Percentiles rank a stretch among this genome's conserved stretches.
These are phyloP conservation scores for Drosophila serrata DNA, from an alignment of 1,140 invertebrate genomes.

Conservation along the genomic window DNA sequence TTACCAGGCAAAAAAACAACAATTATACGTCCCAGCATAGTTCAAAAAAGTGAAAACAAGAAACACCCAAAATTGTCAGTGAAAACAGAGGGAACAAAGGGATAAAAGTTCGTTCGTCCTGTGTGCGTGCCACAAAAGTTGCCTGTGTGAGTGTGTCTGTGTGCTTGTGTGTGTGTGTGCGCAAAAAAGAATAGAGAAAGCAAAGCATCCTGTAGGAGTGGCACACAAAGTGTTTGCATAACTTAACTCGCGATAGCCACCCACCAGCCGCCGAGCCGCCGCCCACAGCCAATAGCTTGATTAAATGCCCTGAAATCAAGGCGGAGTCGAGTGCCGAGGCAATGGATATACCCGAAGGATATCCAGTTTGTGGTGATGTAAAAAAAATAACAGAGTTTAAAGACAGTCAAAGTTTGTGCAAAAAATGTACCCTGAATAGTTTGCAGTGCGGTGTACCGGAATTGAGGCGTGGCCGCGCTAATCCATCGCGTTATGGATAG, in stretches of 20 bases:
- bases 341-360: constrained; percentile 27
- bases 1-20: constrained; percentile 2
- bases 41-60: constrained; percentile 11
- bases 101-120: constrained; percentile 55
- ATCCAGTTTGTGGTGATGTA: constrained; percentile 27
- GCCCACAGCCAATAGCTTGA: constrained; percentile 54
- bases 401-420: neutral
- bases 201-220: constrained; percentile 78
- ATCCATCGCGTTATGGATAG: constrained; percentile 33
- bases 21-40: constrained; percentile 9
- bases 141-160: neutral
- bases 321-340: constrained; percentile 14
- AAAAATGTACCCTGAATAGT: constrained; percentile 25
- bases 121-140: constrained; percentile 41
- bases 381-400: constrained; percentile 7
- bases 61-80: constrained; percentile 34
- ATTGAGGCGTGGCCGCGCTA: constrained; percentile 56
- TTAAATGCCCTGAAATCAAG: constrained; percentile 45
- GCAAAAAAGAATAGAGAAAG: constrained; percentile 79
- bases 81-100: constrained; percentile 18
- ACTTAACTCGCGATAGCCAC: constrained; percentile 59
- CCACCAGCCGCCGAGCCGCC: constrained; percentile 4
- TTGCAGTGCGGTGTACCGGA: constrained; percentile 9
- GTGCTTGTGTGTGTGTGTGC: constrained; percentile 32
- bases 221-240: constrained; percentile 79